Conservation (phyloP, 2,888 invertebrate genomes). For the Xylocampa areola region DNA sequence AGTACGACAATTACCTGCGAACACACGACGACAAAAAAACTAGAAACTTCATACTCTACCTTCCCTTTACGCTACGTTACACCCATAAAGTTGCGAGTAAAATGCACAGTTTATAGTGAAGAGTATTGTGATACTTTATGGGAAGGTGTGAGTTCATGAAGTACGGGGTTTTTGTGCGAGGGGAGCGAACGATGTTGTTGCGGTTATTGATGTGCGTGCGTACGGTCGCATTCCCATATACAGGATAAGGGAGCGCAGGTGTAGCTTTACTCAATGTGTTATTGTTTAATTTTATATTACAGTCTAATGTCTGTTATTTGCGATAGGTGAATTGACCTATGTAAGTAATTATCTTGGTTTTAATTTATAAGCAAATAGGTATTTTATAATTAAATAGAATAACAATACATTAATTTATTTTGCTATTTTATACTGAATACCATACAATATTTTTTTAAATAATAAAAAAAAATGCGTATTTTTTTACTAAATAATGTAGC, state of each 20-base stretch:
- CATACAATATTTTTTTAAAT: too few relatives aligned
- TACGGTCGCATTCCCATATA: constrained; percentile 80
- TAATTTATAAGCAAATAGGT: too few relatives aligned
- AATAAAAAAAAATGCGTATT: too few relatives aligned
- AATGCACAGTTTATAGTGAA: constrained; percentile 52
- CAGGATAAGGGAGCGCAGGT: constrained; percentile 76
- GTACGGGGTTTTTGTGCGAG: constrained; percentile 64
- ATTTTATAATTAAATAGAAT: too few relatives aligned
- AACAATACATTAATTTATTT: too few relatives aligned
- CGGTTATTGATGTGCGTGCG: constrained; percentile 73
- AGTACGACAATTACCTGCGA: constrained; percentile 72
- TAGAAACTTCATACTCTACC: constrained; percentile 67
- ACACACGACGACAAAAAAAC: constrained; percentile 68
- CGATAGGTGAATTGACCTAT: constrained; percentile 17
- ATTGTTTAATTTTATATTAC: constrained; percentile 37
- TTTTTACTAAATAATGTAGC: too few relatives aligned
- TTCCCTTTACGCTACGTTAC: constrained; percentile 73
- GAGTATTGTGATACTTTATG: constrained; percentile 72
- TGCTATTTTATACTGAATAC: too few relatives aligned
- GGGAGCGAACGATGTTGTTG: constrained; percentile 54
- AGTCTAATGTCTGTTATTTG: constrained; percentile 21
- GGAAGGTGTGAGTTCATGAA: constrained; percentile 71
- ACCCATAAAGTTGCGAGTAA: constrained; percentile 69
- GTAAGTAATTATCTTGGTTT: neutral
- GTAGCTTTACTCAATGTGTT: constrained; percentile 77